Conservation (phyloP, 2,113 vertebrate genomes). For the Suncus etruscus region DNA sequence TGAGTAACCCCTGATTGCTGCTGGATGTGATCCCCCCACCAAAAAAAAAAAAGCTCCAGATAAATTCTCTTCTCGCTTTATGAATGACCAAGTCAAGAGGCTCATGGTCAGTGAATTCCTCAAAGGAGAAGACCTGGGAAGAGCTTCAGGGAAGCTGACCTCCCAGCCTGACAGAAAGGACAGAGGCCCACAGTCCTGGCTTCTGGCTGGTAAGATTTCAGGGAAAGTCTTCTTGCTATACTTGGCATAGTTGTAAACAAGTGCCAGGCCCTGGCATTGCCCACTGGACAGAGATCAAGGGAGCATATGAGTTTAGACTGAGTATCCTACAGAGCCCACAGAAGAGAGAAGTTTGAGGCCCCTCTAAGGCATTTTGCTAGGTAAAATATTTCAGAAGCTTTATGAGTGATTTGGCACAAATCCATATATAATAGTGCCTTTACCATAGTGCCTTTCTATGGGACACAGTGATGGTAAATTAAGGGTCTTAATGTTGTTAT, state of each 20-base stretch:
- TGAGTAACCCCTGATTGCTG: background rate
- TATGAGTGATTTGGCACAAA: background rate
- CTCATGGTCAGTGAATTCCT: rapidly evolving
- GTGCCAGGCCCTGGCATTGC: too few relatives aligned
- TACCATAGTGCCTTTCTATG: background rate
- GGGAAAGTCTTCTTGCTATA: too few relatives aligned
- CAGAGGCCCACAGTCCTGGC: rapidly evolving
- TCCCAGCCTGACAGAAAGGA: background rate
- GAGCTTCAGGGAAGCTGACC: background rate
- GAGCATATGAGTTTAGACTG: too few relatives aligned
- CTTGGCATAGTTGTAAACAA: too few relatives aligned
- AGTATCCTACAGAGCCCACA: rapidly evolving
- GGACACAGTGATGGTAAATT: background rate
- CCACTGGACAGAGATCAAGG: too few relatives aligned
- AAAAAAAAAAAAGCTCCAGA: background rate
- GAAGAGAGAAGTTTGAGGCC: background rate
- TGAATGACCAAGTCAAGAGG: background rate
- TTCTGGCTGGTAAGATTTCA: too few relatives aligned
- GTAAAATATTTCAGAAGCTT: background rate
- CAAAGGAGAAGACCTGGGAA: background rate
- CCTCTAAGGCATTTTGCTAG: background rate
- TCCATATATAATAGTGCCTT: background rate
- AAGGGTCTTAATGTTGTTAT: background rate
- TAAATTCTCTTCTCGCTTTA: background rate
- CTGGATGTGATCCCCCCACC: rapidly evolving